Percentiles rank a stretch among this genome's conserved stretches.
phyloP scores from a whole-genome alignment of 1,140 invertebrate genomes.

The Sipha flava region DNA sequence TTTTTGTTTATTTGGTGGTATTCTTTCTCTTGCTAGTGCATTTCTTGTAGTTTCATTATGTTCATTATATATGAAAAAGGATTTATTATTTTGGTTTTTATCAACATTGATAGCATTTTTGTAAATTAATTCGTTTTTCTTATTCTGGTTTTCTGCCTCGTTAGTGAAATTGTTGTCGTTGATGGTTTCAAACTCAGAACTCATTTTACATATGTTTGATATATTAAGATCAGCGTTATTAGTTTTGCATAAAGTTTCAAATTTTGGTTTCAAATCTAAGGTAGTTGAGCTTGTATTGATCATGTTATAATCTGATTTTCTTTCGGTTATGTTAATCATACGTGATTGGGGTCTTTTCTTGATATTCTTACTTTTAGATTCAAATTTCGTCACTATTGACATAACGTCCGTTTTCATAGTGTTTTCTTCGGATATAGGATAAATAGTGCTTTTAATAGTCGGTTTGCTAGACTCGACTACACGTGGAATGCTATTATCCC shows the following conservation, averaged over 20 bases:
- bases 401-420: background rate
- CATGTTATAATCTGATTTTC: background rate
- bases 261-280: background rate
- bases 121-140: background rate
- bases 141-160: background rate
- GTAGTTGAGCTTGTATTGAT: background rate
- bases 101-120: background rate
- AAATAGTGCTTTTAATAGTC: background rate
- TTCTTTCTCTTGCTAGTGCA: background rate
- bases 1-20: background rate
- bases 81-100: background rate
- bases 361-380: background rate
- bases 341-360: background rate
- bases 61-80: background rate
- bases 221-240: background rate
- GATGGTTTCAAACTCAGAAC: background rate
- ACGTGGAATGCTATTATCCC: background rate
- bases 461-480: background rate
- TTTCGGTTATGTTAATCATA: background rate
- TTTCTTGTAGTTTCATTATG: background rate
- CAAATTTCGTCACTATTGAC: constrained; percentile 9
- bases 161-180: background rate
- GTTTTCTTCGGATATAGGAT: background rate
- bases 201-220: background rate
- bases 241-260: background rate